A percentile compares a stretch with the other conserved stretches of the same genome.
These are phyloP conservation scores for Fratercula arctica DNA, from an alignment of 2,797 vertebrate species.

Conservation along the genomic window DNA sequence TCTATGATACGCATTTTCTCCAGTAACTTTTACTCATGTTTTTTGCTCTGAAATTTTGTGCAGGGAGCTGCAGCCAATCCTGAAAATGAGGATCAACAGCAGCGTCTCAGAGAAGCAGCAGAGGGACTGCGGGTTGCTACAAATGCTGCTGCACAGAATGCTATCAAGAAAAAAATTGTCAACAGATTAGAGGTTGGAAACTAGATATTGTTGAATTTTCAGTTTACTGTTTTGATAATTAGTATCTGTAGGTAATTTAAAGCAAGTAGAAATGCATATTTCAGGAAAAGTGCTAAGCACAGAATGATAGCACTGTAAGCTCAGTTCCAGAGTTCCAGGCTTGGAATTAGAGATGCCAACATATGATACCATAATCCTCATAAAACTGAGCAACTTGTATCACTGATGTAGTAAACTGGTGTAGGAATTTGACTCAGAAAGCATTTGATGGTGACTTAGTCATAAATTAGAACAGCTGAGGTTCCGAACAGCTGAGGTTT, in stretches of 20 bases:
- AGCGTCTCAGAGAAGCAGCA: slow-evolving; percentile 93
- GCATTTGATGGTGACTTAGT: not conserved
- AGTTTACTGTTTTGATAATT: not conserved
- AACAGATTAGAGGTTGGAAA: slow-evolving; percentile 92
- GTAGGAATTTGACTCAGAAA: not conserved
- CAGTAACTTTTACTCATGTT: not conserved
- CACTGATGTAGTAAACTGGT: not conserved
- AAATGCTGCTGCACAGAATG: slow-evolving; percentile 97
- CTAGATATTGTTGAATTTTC: not conserved
- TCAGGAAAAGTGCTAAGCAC: not conserved
- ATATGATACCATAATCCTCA: not conserved
- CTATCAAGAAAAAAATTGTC: slow-evolving; percentile 98
- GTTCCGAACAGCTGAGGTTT: not conserved
- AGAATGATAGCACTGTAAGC: not conserved
- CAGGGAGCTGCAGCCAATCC: slow-evolving; percentile 98
- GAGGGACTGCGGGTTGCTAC: slow-evolving; percentile 96
- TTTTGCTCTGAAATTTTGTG: not conserved
- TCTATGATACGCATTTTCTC: not conserved
- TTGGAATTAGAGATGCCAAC: not conserved
- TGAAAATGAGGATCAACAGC: slow-evolving; percentile 98
- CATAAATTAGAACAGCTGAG: not conserved
- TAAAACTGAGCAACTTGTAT: not conserved
- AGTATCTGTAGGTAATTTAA: not conserved
- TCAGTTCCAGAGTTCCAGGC: not conserved
- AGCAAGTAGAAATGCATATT: not conserved